Base-by-base conservation (phyloP, 2,888 invertebrate genomes). In the Anarsia innoxiella region DNA sequence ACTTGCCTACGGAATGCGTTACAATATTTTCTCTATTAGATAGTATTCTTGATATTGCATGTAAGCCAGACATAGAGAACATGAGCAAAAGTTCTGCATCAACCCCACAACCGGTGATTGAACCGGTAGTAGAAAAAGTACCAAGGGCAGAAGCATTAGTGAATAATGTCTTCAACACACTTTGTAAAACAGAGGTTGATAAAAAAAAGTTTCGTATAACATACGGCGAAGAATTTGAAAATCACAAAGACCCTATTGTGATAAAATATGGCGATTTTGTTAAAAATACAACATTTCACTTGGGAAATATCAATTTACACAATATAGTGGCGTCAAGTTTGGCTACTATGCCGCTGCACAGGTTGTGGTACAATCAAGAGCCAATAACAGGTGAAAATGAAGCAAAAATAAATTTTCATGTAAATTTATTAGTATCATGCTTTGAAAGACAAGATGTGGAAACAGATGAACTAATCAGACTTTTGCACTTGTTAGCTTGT, bases 391-490 rank as follows among this genome's bases (percentile, higher is more conserved):
- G 52, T 9, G 70, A 76, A 44, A 40, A 59, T 3, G 68, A 75
- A 56, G 73, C 75, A 1, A 82, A 77, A 64, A 49, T 74, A 12
- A 78, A 74, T 53, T 80, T 75, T 45, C 83, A 84, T 46, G 51
- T 79, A 0, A 82, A 79, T 51, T 56, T 74, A 9, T 51, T 84
- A 15, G 44, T 78, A 31, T 73, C 78, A 5, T 80, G 80, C 53
- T 80, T 83, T 50, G 65, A 79, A 4, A 64, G 77, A 57, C 49
- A 60, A 16, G 76, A 82, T 25, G 53, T 83, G 13, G 79, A 80
- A 59, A 72, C 67, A 4, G 52, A 68, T 6, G 78, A 82, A 46
- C 49, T 84, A 12, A 63, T 61, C 35, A 66, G 82, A 46, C 48
- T 83, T 23, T 46, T 83, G 16, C 67, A 82, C 55, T 67, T 83